Percentiles rank a stretch among this genome's conserved stretches.
These are phyloP conservation scores for Cosmia trapezina DNA, from an alignment of 2,888 invertebrate species.

Conservation along the genomic window DNA sequence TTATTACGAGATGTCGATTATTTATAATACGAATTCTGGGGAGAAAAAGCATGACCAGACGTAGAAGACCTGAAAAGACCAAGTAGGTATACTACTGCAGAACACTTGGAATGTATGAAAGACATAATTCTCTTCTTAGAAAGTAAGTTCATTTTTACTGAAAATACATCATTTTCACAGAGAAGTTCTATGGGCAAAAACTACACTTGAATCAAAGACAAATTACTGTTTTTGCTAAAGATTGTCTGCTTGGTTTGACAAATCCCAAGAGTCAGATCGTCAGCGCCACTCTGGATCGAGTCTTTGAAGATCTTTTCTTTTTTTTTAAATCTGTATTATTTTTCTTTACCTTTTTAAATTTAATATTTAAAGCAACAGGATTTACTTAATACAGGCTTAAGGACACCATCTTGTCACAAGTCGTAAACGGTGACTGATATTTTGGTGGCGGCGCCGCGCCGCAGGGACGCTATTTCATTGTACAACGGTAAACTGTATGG, in stretches of 20 bases:
- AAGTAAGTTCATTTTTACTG: too few relatives aligned
- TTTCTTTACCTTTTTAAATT: neutral
- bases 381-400: neutral
- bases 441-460: conserved; percentile 26
- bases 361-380: conserved; percentile 4
- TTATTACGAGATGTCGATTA: conserved; percentile 29
- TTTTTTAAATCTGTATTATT: too few relatives aligned
- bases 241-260: neutral
- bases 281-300: neutral
- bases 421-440: conserved; percentile 54
- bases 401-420: conserved; percentile 28
- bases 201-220: neutral
- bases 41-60: neutral
- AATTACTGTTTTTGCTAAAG: neutral
- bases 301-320: neutral
- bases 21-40: neutral
- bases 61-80: neutral
- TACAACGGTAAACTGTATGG: conserved; percentile 47
- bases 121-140: neutral
- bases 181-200: neutral
- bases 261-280: neutral
- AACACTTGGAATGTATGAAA: neutral
- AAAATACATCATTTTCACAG: neutral
- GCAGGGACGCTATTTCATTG: conserved; percentile 23
- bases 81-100: neutral